A percentile compares a stretch with the other conserved stretches of the same genome.
Evolutionary conservation across 2,113 vertebrate species (phyloP).

Genomic region (crab-eating macaque (Macaca fascicularis)): T2T-MFA8v1.1 NC_088384.1:19690501-19691000

Average conservation of each 20-base stretch:
- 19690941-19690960: neutral
- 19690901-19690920: neutral
- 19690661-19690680: neutral
- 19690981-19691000: neutral
- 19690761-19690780: slow-evolving; percentile 52
- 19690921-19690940: neutral
- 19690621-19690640: neutral
- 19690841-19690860: neutral
- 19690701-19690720: slow-evolving; percentile 47
- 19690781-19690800: slow-evolving; percentile 20
- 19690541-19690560: neutral
- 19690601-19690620: neutral
- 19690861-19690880: neutral
- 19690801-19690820: slow-evolving; percentile 5
- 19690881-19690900: neutral
- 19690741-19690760: slow-evolving; percentile 61
- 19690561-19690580: neutral
- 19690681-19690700: slow-evolving; percentile 2
- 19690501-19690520: neutral
- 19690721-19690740: slow-evolving; percentile 33
- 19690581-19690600: neutral
- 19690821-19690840: neutral
- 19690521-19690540: neutral
- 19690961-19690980: neutral
- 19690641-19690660: neutral